Conservation (phyloP, 2,797 vertebrate species). For the Scomberomorus guttatus region DNA sequence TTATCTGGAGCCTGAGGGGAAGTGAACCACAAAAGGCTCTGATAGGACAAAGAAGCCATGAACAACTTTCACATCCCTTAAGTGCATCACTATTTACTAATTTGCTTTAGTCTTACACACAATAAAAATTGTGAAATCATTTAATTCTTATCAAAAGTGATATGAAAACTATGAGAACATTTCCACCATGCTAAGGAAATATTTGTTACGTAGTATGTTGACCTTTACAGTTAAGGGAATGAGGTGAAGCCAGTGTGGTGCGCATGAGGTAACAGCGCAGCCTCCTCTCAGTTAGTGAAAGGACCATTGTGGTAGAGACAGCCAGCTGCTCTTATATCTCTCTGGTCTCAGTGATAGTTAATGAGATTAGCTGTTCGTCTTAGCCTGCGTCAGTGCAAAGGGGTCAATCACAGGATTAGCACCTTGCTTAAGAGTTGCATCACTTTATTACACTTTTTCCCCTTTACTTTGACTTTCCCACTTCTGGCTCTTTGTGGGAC, state of each 20-base stretch:
- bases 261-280: conserved; percentile 42
- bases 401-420: conserved; percentile 87
- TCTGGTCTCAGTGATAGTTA: conserved; percentile 76
- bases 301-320: conserved; percentile 58
- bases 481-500: conserved; percentile 11
- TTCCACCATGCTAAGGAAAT: not conserved
- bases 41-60: conserved; percentile 20
- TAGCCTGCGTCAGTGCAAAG: conserved; percentile 82
- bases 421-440: conserved; percentile 73
- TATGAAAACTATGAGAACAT: not conserved
- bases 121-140: not conserved
- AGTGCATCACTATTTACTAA: conserved; percentile 44
- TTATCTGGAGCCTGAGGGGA: conserved; percentile 57
- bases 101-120: conserved; percentile 24
- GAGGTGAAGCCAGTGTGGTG: conserved; percentile 19
- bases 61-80: conserved; percentile 1
- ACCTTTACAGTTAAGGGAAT: conserved; percentile 34
- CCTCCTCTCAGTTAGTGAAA: conserved; percentile 65
- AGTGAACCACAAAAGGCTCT: conserved; percentile 37
- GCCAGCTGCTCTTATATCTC: conserved; percentile 74
- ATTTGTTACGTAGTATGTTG: not conserved
- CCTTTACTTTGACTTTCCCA: conserved; percentile 30
- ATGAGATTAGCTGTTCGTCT: conserved; percentile 85
- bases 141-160: not conserved
- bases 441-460: conserved; percentile 59